Base-by-base conservation (phyloP, 2,113 vertebrate species). In the Prunella fulvescens region DNA sequence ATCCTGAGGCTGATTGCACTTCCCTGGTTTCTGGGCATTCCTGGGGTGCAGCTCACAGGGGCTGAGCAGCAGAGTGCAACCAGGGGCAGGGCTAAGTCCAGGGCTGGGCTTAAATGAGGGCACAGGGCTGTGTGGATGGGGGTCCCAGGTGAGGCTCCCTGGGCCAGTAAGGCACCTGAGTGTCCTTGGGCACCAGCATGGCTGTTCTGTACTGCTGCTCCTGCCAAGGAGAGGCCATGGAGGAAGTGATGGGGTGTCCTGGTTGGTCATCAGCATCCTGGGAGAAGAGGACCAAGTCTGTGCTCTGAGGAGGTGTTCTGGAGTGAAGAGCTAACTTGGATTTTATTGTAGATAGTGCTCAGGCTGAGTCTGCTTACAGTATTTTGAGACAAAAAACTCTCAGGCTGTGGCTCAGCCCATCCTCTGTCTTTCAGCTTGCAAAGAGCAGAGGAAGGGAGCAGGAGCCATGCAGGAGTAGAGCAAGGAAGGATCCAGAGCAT, bases 11-110 rank as follows among this genome's bases (percentile, higher is more conserved):
- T 79, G 4, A 42, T 14, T 47, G 25, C 11, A 28, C 22, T 42
- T 51, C 6, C 23, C 28, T n/a, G 69, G 4, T 40, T 12, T 12
- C 28, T 26, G 25, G 19, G 4, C 35, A 42, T 6, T 11, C 29
- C 23, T 17, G 2, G 5, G 6, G 4, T 8, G 2, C 25, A 83
- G 18, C 61, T 53, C 6, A 12, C 1, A 8, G 20, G 15, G 2
- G 0, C 23, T 24, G 0, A 91, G 11, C 7, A 65, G 23, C 3
- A 56, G 10, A 57, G 3, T 1, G 1, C 3, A 33, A 39, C 2
- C 1, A 74, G 11, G 2, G 1, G 0, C 3, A 7, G 0, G 6
- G 6, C 0, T 57, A 1, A 31, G 5, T 7, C 18, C 7, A 42
- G 48, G 16, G 14, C 37, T 91, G 77, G 37, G n/a, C 17, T 69